Percentiles rank a stretch among this genome's conserved stretches.
Conservation (phyloP, 2,888 invertebrate genomes). For the Philopedon plagiatum region DNA sequence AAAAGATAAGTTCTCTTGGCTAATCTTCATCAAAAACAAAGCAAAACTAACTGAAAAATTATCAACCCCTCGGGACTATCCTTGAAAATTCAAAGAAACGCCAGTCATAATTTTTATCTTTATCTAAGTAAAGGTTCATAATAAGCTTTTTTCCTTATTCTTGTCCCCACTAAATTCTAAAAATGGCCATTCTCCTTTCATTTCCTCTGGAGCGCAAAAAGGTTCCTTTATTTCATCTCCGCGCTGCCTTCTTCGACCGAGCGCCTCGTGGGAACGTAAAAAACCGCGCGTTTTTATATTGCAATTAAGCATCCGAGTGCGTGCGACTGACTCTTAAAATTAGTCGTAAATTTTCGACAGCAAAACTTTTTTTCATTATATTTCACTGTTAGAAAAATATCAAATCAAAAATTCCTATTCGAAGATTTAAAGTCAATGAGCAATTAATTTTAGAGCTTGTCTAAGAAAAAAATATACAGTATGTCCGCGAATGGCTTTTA, state of each 20-base stretch:
- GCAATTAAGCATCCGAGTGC: constrained; percentile 11
- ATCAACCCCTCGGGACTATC: background rate
- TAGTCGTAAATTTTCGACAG: constrained; percentile 1
- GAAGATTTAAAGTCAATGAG: too few species aligned
- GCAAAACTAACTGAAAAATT: background rate
- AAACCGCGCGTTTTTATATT: constrained; percentile 8
- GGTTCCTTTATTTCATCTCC: background rate
- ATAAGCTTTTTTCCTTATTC: constrained; percentile 8
- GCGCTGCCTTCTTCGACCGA: background rate
- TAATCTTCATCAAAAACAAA: background rate
- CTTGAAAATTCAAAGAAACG: background rate
- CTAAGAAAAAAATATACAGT: too few species aligned
- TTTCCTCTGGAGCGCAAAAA: background rate
- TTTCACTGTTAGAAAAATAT: background rate
- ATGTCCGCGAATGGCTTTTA: too few species aligned
- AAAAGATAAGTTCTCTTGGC: too few species aligned
- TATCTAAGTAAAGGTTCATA: constrained; percentile 6
- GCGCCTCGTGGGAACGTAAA: background rate
- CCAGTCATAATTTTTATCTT: background rate
- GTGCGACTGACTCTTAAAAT: background rate
- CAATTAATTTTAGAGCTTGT: too few species aligned
- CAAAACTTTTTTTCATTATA: background rate
- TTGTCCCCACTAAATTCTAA: constrained; percentile 7
- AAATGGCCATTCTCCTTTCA: constrained; percentile 15
- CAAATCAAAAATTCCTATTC: too few species aligned